phyloP scores from a whole-genome alignment of 1,140 invertebrate genomes.

The Drosophila pachea region DNA sequence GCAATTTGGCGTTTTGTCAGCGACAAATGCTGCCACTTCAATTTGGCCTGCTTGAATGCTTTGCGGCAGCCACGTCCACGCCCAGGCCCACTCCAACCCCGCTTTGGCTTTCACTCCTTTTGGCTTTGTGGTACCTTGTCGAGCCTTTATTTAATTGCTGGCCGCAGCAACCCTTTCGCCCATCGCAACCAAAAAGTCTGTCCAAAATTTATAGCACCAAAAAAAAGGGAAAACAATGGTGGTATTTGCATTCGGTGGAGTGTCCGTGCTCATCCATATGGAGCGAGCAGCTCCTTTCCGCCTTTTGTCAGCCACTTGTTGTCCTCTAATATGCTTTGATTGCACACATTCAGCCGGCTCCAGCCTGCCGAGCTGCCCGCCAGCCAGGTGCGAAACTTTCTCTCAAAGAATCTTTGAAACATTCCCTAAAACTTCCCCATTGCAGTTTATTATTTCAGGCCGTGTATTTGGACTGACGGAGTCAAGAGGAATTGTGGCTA shows the following conservation, averaged over 20 bases:
- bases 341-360: conserved; percentile 12
- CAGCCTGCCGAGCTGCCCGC: neutral
- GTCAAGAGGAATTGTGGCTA: too few relatives aligned
- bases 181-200: conserved; percentile 19
- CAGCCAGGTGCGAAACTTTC: conserved; percentile 34
- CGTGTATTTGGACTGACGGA: too few relatives aligned
- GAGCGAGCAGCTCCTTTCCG: conserved; percentile 36
- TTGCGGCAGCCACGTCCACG: conserved; percentile 5
- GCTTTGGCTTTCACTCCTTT: conserved; percentile 1
- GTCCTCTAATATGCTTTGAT: conserved; percentile 40
- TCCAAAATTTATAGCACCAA: conserved; percentile 36
- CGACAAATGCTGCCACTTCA: conserved; percentile 57
- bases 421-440: conserved; percentile 34
- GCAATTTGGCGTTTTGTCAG: conserved; percentile 14
- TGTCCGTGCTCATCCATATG: conserved; percentile 27
- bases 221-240: conserved; percentile 19
- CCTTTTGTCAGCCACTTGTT: conserved; percentile 56
- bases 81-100: neutral
- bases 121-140: conserved; percentile 16
- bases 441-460: conserved; percentile 17
- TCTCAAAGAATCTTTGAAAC: conserved; percentile 36
- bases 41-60: conserved; percentile 32
- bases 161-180: conserved; percentile 33
- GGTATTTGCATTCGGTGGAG: conserved; percentile 6
- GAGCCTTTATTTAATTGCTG: conserved; percentile 61